A percentile compares a stretch with the other conserved stretches of the same genome.
Evolutionary conservation across 2,113 vertebrate species (phyloP).

Genomic region (Pyxicephalus adspersus): DNA sequence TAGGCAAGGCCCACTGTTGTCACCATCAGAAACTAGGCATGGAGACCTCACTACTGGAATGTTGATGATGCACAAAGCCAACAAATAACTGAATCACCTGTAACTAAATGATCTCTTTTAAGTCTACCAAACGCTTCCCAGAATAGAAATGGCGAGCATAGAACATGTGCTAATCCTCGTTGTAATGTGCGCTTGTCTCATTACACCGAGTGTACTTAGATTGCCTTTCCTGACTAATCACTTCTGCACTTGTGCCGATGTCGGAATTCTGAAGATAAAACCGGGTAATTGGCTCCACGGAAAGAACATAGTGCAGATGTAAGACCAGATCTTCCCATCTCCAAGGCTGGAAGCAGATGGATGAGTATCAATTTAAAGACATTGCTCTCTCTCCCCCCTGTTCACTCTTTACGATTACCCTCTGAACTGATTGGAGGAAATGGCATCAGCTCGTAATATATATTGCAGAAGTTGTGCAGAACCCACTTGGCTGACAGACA

Average conservation of each 20-base stretch:
- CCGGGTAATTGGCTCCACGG: slow-evolving; percentile 5
- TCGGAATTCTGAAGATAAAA: slow-evolving; percentile 17
- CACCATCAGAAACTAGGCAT: too few relatives aligned
- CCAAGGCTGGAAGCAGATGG: slow-evolving; percentile 11
- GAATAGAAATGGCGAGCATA: background rate
- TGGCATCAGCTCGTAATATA: background rate
- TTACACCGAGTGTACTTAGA: slow-evolving; percentile 30
- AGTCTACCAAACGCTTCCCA: too few relatives aligned
- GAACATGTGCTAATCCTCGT: background rate
- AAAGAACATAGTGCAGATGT: slow-evolving; percentile 32
- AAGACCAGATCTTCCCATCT: background rate
- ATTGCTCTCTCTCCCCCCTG: slow-evolving; percentile 2
- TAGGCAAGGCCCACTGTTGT: too few relatives aligned
- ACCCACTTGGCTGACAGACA: background rate
- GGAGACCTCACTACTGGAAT: too few relatives aligned
- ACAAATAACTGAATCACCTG: too few relatives aligned
- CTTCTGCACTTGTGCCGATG: background rate
- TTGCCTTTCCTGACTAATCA: slow-evolving; percentile 41
- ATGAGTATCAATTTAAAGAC: slow-evolving; percentile 23
- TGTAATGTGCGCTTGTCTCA: slow-evolving; percentile 38
- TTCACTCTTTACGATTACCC: slow-evolving; percentile 26
- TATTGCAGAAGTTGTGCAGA: background rate
- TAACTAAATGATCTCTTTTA: too few relatives aligned
- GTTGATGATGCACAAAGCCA: too few relatives aligned
- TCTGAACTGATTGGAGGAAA: slow-evolving; percentile 19